Evolutionary conservation across 1,140 invertebrate genomes (phyloP), one percentile per base, ranked within the genome.

Genomic region (Pomacea maculata): DNA sequence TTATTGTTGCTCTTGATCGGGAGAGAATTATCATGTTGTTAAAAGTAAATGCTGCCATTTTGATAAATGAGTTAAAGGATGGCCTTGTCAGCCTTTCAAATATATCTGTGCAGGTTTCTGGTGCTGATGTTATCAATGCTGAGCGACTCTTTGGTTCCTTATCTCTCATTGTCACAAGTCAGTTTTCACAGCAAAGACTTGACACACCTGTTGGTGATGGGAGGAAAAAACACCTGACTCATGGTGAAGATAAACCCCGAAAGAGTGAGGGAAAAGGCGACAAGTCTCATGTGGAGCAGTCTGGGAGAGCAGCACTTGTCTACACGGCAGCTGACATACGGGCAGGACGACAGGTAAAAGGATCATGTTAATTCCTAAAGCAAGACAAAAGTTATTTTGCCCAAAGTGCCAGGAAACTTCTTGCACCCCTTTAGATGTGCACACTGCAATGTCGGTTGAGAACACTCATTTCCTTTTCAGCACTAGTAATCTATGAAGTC

Each of bases 101-200:
- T 9, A 17, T 17, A 61, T 17, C 11, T 70, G 83, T 89, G 17
- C 82, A 91, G 90, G 86, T 91, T 6, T 87, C 87, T 21, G 80
- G 87, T n/a, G 72, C 81, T 21, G 89, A 91, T 84, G 87, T 90
- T 55, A 78, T 89, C 25, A 87, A 88, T 83, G 89, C 90, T 29
- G 90, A 91, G 75, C 87, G 88, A 79, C 76, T 91, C 73, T 91
- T 90, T 87, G 88, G 89, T 63, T 85, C 89, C 14, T 74, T 91
- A 63, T 85, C 85, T 70, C 86, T 87, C 65, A 84, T 88, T 14
- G 87, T 87, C 45, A 87, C 86, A 10, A 83, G 86, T 29, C 81
- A 90, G 73, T 82, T 90, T 63, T 87, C 89, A 14, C 87, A 88
- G 79, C 86, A 86, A 25, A 80, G 87, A 52, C 85, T 90, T 15